Evolutionary conservation across 1,140 invertebrate genomes (phyloP).

Genomic region (Tribolium castaneum): DNA sequence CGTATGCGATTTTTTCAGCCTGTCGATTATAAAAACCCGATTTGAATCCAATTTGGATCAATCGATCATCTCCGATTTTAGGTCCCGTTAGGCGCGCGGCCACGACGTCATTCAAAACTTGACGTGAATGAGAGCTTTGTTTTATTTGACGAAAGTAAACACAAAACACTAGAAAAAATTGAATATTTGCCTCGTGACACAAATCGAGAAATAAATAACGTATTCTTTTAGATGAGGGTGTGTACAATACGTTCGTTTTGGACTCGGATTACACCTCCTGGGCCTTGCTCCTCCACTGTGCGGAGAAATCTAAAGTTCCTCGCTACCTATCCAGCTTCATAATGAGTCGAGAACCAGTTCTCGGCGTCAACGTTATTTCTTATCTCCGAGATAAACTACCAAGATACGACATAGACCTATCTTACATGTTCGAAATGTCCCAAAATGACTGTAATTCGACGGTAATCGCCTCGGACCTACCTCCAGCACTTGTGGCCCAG

Average conservation of each 20-base stretch:
- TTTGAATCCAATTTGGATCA: neutral
- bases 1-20: too few relatives aligned
- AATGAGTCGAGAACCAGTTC: conserved; percentile 73
- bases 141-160: neutral
- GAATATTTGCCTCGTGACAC: neutral
- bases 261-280: conserved; percentile 86
- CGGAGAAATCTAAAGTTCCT: conserved; percentile 82
- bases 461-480: conserved; percentile 50
- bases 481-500: conserved; percentile 51
- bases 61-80: neutral
- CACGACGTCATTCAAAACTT: neutral
- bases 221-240: conserved; percentile 78
- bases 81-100: neutral
- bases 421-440: conserved; percentile 84
- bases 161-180: neutral
- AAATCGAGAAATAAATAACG: neutral
- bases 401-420: conserved; percentile 81
- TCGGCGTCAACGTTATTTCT: conserved; percentile 71
- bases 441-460: conserved; percentile 72
- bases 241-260: conserved; percentile 88
- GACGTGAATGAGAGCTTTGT: neutral
- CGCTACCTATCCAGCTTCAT: conserved; percentile 87
- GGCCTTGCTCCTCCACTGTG: conserved; percentile 85
- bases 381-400: conserved; percentile 71
- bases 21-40: neutral